Percentiles rank a stretch among this genome's conserved stretches.
phyloP scores from a whole-genome alignment of 1,140 invertebrate species.

The Nasonia giraulti region DNA sequence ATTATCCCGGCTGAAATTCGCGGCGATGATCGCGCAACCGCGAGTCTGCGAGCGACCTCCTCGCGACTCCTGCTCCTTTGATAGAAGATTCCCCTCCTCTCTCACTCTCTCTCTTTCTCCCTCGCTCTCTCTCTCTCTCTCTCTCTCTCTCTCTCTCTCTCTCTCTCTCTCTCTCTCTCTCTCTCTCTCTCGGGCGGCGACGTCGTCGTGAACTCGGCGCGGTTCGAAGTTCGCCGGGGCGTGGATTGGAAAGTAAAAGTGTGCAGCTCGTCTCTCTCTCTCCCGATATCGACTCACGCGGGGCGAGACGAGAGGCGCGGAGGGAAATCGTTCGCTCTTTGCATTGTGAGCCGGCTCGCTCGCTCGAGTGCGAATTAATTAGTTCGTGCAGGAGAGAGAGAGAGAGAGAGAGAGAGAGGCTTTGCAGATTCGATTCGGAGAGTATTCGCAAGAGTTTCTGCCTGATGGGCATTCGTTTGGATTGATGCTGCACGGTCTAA shows the following conservation, averaged over 20 bases:
- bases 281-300: constrained; percentile 26
- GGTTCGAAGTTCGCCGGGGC: constrained; percentile 47
- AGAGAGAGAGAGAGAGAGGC: constrained; percentile 1
- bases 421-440: constrained; percentile 1
- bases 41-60: background rate
- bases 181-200: background rate
- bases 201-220: constrained; percentile 44
- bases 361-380: constrained; percentile 22
- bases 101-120: background rate
- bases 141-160: background rate
- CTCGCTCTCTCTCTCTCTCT: background rate
- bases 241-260: constrained; percentile 55
- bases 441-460: background rate
- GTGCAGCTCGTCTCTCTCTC: constrained; percentile 13
- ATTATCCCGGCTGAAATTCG: background rate
- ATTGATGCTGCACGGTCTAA: no score
- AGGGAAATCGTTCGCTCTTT: constrained; percentile 6
- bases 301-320: constrained; percentile 6
- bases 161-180: background rate
- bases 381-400: background rate
- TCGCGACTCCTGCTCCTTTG: background rate
- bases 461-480: no score
- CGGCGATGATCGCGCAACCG: background rate
- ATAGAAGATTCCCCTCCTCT: background rate
- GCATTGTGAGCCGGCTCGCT: background rate